Percentiles rank a stretch among this genome's conserved stretches.
Evolutionary conservation across 2,113 vertebrate genomes (phyloP).

Genomic region (Gavialis gangeticus): DNA sequence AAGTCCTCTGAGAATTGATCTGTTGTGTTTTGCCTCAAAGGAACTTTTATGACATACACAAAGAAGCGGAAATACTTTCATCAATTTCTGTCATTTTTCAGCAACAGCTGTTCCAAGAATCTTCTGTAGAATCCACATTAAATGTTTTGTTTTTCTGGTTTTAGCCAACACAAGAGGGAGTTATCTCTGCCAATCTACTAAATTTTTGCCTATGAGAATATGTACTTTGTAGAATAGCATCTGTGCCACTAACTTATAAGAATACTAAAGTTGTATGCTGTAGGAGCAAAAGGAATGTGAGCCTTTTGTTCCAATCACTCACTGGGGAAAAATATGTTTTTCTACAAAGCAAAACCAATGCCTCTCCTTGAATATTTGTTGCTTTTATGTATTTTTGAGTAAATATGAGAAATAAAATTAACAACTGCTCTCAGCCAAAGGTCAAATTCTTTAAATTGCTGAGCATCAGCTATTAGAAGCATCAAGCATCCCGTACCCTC

Average conservation of each 20-base stretch:
- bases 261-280: not conserved
- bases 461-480: not conserved
- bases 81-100: conserved; percentile 44
- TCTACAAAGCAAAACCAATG: not conserved
- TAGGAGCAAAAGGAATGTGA: not conserved
- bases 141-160: conserved; percentile 50
- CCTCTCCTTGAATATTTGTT: not conserved
- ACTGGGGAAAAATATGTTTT: not conserved
- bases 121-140: conserved; percentile 46
- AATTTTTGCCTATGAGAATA: conserved; percentile 29
- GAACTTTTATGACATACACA: conserved; percentile 42
- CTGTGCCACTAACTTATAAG: not conserved
- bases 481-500: not conserved
- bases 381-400: not conserved
- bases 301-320: conserved; percentile 37
- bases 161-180: not conserved
- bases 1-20: not conserved
- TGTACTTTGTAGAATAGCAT: conserved; percentile 6
- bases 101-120: conserved; percentile 66
- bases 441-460: not conserved
- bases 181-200: conserved; percentile 29
- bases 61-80: conserved; percentile 53
- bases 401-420: not conserved
- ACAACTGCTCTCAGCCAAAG: not conserved
- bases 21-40: conserved; percentile 33